Evolutionary conservation across 2,888 invertebrate species (phyloP), one percentile per base, ranked within the genome.

Genomic region (Melanargia galathea): DNA sequence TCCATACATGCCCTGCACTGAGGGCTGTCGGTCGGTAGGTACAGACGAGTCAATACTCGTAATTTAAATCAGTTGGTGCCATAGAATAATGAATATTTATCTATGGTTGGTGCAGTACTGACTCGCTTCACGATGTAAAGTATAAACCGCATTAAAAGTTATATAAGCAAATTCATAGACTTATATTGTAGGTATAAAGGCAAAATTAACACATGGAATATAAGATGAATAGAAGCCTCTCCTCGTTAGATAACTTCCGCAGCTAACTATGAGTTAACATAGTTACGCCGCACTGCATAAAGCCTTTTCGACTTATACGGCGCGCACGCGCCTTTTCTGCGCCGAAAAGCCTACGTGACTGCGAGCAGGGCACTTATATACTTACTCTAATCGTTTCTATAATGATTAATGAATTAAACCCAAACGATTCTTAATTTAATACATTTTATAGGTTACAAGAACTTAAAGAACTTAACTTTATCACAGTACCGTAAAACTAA

Each of bases 321-420:
- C 63, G 65, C 79, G 84, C 89, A 86, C 87, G 88, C 78, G 89
- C 77, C 81, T 62, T 40, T 62, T 67, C 66, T 66, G 62, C 56
- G 63, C 62, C 66, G 56, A 68, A 71, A 71, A 71, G 85, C 76
- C 83, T 88, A 90, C 90, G 90, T 90, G 90, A 90, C 87, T 77
- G 46, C 49, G 62, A 66, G 69, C 86, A 87, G 80, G 77, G 72
- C 78, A 70, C 65, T 60, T 58, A 69, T 74, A 76, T 73, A 56
- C 24, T 26, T 13, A 38, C 71, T 75, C 73, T 83, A 82, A 84
- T 86, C 69, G 78, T 75, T 71, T 73, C 56, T 69, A 72, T 30
- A 8, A 30, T 26, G 26, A 75, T n/a, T 76, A 75, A 65, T 70
- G 65, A 78, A 78, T 77, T 73, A 64, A 80, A 80, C 79, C 72